phyloP scores from a whole-genome alignment of 2,113 vertebrate genomes.

The Oostethus manadensis region DNA sequence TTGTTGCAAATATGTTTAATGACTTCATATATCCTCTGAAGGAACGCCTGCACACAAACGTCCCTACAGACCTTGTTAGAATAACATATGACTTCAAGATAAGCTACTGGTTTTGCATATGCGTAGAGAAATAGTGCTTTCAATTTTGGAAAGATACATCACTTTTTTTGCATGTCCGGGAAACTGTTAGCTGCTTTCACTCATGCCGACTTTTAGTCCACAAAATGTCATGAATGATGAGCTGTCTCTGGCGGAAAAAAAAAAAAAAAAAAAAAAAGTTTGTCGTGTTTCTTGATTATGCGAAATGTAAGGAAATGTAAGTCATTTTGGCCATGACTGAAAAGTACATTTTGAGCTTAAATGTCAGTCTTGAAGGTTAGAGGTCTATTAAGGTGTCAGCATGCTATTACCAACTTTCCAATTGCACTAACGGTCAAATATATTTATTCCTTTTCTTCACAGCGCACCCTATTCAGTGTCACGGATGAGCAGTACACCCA shows the following conservation, averaged over 20 bases:
- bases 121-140: slow-evolving; percentile 1
- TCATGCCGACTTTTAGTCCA: not conserved
- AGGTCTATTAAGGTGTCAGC: not conserved
- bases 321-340: not conserved
- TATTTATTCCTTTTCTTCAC: too few species aligned
- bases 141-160: not conserved
- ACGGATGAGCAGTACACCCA: too few species aligned
- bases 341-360: slow-evolving; percentile 5
- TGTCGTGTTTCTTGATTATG: too few species aligned
- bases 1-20: slow-evolving; percentile 13
- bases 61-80: slow-evolving; percentile 27
- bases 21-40: slow-evolving; percentile 1
- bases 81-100: slow-evolving; percentile 7
- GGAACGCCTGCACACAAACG: not conserved
- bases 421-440: not conserved
- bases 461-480: too few species aligned
- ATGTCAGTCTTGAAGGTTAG: not conserved
- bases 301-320: not conserved
- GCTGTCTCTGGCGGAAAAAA: not conserved
- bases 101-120: not conserved
- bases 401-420: not conserved
- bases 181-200: not conserved
- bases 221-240: not conserved
- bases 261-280: too few species aligned
- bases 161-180: not conserved